Evolutionary conservation across 1,140 invertebrate species (phyloP).

Genomic region (Pseudomyrmex cubaensis): DNA sequence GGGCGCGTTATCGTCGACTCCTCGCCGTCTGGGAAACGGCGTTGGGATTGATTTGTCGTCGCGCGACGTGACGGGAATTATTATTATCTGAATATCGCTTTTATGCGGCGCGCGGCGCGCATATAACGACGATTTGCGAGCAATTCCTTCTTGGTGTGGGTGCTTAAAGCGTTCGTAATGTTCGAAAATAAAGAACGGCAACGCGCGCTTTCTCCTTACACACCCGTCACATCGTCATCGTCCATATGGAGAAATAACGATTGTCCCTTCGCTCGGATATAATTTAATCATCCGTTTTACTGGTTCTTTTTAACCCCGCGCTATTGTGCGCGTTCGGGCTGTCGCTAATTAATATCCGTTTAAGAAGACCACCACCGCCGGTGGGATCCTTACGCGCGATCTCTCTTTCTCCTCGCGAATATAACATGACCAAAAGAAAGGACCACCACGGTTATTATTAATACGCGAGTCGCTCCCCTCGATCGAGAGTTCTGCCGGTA

Average conservation of each 20-base stretch:
- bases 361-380: constrained; percentile 41
- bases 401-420: background rate
- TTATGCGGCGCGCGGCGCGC: too few species aligned
- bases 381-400: constrained; percentile 1
- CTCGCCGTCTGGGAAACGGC: background rate
- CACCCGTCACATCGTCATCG: background rate
- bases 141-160: too few species aligned
- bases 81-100: constrained; percentile 12
- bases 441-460: constrained; percentile 46
- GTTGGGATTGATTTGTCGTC: constrained; percentile 23
- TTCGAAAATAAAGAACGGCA: constrained; percentile 9
- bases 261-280: constrained; percentile 25
- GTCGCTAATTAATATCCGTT: constrained; percentile 58
- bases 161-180: background rate
- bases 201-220: constrained; percentile 13
- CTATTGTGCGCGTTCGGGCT: constrained; percentile 30
- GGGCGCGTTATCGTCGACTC: constrained; percentile 3
- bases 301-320: background rate
- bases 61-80: constrained; percentile 16
- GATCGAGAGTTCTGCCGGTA: constrained; percentile 22
- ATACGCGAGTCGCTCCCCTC: constrained; percentile 14
- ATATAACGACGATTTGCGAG: background rate
- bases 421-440: constrained; percentile 13
- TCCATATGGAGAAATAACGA: constrained; percentile 7
- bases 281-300: constrained; percentile 46